These are phyloP conservation scores for Gulo gulo DNA, from an alignment of 2,113 vertebrate species.

Conservation along the genomic window DNA sequence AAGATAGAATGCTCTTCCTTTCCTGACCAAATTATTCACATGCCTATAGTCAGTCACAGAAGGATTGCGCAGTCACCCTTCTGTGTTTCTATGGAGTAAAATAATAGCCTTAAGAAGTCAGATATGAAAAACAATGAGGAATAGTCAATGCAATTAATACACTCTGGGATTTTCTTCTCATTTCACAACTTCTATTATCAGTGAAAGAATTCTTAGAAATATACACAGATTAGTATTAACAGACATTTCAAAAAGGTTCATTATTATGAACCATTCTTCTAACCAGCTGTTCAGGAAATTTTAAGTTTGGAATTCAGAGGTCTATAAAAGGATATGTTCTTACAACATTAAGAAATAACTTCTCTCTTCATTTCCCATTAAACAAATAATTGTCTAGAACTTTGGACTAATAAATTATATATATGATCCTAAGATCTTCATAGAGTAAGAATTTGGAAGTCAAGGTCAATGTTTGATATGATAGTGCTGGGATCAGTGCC, in stretches of 20 bases:
- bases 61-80: neutral
- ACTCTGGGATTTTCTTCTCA: neutral
- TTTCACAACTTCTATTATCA: neutral
- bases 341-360: neutral
- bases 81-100: neutral
- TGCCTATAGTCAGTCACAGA: neutral
- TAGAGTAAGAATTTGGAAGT: neutral
- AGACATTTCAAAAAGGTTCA: neutral
- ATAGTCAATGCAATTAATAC: neutral
- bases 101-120: neutral
- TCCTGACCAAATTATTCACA: neutral
- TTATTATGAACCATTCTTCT: neutral
- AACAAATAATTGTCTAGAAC: neutral
- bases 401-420: neutral
- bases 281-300: neutral
- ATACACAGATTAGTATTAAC: neutral
- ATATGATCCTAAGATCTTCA: neutral
- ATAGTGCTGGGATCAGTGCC: neutral
- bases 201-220: neutral
- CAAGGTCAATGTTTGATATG: neutral
- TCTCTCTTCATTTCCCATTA: neutral
- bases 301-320: neutral
- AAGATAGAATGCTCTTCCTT: neutral
- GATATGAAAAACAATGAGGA: neutral
- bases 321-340: neutral